Conservation (phyloP, 2,888 invertebrate species). For the Seladonia tumulorum region DNA sequence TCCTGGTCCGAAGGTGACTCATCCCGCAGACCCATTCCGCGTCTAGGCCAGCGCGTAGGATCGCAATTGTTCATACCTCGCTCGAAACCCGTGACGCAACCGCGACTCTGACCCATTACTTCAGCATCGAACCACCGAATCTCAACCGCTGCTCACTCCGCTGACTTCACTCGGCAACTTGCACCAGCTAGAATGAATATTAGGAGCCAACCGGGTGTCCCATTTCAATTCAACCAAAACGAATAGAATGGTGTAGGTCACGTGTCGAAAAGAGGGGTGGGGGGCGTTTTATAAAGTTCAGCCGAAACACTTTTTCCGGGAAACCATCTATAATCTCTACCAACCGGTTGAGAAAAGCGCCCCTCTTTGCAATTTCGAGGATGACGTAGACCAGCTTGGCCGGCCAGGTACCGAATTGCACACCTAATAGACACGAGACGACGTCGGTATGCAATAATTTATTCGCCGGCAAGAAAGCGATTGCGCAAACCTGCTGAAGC, state of each 20-base stretch:
- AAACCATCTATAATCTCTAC: no score
- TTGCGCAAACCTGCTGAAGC: neutral
- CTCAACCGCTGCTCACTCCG: neutral
- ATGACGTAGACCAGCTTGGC: no score
- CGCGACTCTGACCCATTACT: neutral
- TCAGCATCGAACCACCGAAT: neutral
- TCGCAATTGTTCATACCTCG: neutral
- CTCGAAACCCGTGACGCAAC: neutral
- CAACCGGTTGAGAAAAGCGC: no score
- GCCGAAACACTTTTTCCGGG: no score
- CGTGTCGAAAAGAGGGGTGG: no score
- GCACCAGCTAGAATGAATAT: neutral
- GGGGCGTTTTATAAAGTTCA: no score
- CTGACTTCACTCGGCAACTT: neutral
- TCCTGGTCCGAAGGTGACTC: conserved; percentile 42
- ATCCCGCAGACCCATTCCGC: conserved; percentile 49
- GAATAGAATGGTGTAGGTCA: no score
- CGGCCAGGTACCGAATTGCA: no score
- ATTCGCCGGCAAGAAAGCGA: neutral
- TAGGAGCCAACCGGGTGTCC: neutral
- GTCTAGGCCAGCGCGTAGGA: conserved; percentile 6
- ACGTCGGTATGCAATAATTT: neutral
- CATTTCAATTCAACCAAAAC: neutral
- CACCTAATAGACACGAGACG: no score
- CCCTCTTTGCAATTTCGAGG: no score